A percentile compares a stretch with the other conserved stretches of the same genome.
Evolutionary conservation across 2,797 vertebrate species (phyloP).

Genomic region (Psittacula echo): DNA sequence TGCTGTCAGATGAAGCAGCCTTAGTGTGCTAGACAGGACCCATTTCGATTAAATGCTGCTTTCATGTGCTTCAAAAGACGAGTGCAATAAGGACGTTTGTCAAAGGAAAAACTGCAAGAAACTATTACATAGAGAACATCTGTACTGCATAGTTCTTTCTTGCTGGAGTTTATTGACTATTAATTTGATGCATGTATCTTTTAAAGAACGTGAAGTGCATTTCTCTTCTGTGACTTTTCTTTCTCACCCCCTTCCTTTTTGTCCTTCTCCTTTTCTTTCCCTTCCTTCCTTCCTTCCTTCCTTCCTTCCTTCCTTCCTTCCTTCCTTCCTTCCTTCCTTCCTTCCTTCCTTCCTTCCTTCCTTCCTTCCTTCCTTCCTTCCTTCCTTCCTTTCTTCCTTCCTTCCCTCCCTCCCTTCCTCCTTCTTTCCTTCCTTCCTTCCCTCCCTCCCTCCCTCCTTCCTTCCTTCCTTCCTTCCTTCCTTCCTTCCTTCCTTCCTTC

Average conservation of each 20-base stretch:
- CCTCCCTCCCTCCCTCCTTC: too few species aligned
- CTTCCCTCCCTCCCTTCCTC: too few species aligned
- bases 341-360: rapidly evolving
- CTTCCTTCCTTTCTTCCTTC: too few species aligned
- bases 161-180: slow-evolving; percentile 81
- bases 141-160: slow-evolving; percentile 72
- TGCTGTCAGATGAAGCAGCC: slow-evolving; percentile 78
- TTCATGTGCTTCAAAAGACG: slow-evolving; percentile 77
- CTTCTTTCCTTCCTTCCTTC: not conserved
- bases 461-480: too few species aligned
- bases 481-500: not conserved
- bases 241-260: not conserved
- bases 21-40: slow-evolving; percentile 71
- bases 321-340: rapidly evolving
- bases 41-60: slow-evolving; percentile 81
- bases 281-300: not conserved
- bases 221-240: slow-evolving; percentile 60
- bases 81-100: slow-evolving; percentile 79
- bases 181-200: slow-evolving; percentile 82
- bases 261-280: not conserved
- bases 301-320: too few species aligned
- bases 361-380: not conserved
- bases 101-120: slow-evolving; percentile 82
- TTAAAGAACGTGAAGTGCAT: slow-evolving; percentile 75
- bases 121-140: slow-evolving; percentile 81